Conservation (phyloP, 2,797 vertebrate species). For the Pampus argenteus region DNA sequence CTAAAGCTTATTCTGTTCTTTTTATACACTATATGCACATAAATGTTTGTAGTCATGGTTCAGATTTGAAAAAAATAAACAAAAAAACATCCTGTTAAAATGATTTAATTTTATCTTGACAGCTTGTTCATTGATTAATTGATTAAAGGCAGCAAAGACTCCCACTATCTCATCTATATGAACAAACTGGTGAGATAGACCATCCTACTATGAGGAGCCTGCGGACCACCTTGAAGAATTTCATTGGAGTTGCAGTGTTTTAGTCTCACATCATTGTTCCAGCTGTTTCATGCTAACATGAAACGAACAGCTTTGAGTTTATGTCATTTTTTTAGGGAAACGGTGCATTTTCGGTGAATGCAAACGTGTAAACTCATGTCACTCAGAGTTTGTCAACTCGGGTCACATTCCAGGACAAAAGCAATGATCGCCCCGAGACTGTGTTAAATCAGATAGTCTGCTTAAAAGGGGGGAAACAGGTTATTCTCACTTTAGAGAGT, state of each 20-base stretch:
- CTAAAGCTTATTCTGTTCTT: background rate
- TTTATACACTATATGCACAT: background rate
- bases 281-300: background rate
- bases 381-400: background rate
- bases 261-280: background rate
- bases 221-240: background rate
- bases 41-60: background rate
- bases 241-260: background rate
- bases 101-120: background rate
- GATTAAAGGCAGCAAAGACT: background rate
- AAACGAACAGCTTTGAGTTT: conserved; percentile 11
- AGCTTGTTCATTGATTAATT: background rate
- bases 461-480: conserved; percentile 47
- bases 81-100: background rate
- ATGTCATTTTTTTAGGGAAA: background rate
- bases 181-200: background rate
- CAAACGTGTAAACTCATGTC: background rate
- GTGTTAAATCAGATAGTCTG: background rate
- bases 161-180: background rate
- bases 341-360: background rate
- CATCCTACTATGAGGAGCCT: background rate
- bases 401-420: conserved; percentile 18
- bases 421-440: background rate
- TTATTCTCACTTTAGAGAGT: conserved; percentile 35
- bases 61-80: background rate